phyloP scores from a whole-genome alignment of 2,113 vertebrate species.

The Shinisaurus crocodilurus region DNA sequence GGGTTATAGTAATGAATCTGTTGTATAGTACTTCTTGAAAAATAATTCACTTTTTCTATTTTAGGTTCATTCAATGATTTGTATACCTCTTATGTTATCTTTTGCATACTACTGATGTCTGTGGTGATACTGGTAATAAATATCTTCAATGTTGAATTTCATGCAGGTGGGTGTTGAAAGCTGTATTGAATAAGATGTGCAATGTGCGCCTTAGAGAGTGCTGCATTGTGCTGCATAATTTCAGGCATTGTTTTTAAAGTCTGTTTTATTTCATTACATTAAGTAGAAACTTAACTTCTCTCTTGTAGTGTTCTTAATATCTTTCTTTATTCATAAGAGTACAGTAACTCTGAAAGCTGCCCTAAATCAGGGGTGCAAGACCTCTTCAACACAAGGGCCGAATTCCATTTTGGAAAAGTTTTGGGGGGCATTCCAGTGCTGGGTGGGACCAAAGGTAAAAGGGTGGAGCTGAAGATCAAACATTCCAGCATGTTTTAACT shows the following conservation, averaged over 20 bases:
- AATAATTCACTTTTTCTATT: slow-evolving; percentile 14
- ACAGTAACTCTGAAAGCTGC: not conserved
- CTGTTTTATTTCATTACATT: not conserved
- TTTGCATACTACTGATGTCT: slow-evolving; percentile 86
- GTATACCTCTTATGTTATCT: slow-evolving; percentile 80
- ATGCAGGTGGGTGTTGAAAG: slow-evolving; percentile 83
- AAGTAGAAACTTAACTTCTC: not conserved
- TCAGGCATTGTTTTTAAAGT: not conserved
- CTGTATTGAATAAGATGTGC: slow-evolving; percentile 21
- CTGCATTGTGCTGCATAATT: not conserved
- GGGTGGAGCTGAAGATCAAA: too few relatives aligned
- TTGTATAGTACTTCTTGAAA: not conserved
- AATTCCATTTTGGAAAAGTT: too few relatives aligned
- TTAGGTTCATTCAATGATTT: slow-evolving; percentile 85
- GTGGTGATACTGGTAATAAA: slow-evolving; percentile 84
- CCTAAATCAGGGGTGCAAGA: too few relatives aligned
- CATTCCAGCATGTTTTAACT: too few relatives aligned
- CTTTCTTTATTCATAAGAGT: not conserved
- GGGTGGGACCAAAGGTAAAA: too few relatives aligned
- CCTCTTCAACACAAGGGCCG: too few relatives aligned
- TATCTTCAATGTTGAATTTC: slow-evolving; percentile 89
- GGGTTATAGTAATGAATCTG: not conserved
- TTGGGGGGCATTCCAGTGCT: too few relatives aligned
- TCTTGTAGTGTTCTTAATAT: not conserved
- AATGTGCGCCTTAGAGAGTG: not conserved